Evolutionary conservation across 2,113 vertebrate species (phyloP), one percentile per base, ranked within the genome.

Genomic region (Pachycephala philippinensis): DNA sequence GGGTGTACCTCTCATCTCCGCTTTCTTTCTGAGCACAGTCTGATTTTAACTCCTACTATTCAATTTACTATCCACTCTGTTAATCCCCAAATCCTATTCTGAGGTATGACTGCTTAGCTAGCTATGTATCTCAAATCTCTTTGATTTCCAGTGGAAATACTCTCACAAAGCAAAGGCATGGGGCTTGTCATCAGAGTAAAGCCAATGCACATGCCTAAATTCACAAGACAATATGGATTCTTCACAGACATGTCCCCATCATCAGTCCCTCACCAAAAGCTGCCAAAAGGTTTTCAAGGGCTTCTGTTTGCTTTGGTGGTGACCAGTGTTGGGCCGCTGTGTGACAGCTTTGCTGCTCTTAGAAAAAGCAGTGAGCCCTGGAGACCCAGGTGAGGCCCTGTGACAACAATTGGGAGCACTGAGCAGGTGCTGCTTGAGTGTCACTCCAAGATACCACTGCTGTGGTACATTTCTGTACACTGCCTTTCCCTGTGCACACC

Each of bases 71-170:
- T 93, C 93, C 90, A 92, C 79, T 82, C 83, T 61, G 80, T 79
- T 96, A 97, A 97, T 97, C 93, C 92, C 10, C 80, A 96, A 96
- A 96, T 96, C 96, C 96, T 92, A 88, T 96, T 95, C 93, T 90
- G 91, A 96, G 83, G 93, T 96, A 96, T 96, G 85, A 93, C 96
- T 95, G 95, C 93, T 97, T 95, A 96, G 95, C 83, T 87, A 96
- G 88, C 90, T 95, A 88, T 86, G 11, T 94, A 95, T 93, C 95
- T 93, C 88, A 93, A 95, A 96, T 94, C 88, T 97, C 88, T 96
- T 82, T 95, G 96, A 96, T 93, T 97, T 92, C 83, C 74, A 93
- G 69, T 30, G 37, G 77, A 94, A 96, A 96, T 87, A 82, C 79
- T 66, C 59, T 84, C 72, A 90, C 80, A 96, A 95, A 92, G 88